Evolutionary conservation across 2,888 invertebrate genomes (phyloP).

Genomic region (Lithophane ornitopus): DNA sequence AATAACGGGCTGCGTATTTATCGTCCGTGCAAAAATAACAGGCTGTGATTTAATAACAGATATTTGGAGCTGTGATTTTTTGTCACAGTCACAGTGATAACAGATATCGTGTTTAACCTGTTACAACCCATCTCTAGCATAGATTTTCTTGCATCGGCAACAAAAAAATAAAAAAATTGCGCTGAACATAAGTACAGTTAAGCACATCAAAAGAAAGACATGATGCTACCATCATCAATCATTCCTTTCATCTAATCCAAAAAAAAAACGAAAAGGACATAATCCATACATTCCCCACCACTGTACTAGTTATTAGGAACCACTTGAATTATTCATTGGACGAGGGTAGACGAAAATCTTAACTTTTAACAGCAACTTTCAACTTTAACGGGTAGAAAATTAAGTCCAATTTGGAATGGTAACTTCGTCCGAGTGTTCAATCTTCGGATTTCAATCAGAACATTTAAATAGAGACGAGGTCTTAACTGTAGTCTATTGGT

Average conservation of each 20-base stretch:
- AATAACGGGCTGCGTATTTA: too few species aligned
- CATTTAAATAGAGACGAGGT: conserved; percentile 77
- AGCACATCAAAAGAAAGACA: conserved; percentile 33
- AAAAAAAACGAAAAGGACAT: conserved; percentile 60
- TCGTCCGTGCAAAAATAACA: too few species aligned
- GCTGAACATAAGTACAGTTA: conserved; percentile 16
- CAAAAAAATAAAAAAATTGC: background rate
- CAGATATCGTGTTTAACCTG: too few species aligned
- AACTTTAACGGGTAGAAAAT: conserved; percentile 75
- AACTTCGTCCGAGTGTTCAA: conserved; percentile 62
- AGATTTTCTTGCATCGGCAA: too few species aligned
- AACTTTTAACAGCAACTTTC: conserved; percentile 73
- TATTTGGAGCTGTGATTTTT: too few species aligned
- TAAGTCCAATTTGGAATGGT: conserved; percentile 69
- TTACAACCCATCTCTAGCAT: too few species aligned
- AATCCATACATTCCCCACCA: conserved; percentile 61
- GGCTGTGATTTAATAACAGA: too few species aligned
- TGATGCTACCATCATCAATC: conserved; percentile 54
- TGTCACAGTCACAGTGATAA: too few species aligned
- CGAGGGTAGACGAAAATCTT: conserved; percentile 85
- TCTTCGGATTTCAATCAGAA: conserved; percentile 78
- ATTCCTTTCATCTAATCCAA: conserved; percentile 61
- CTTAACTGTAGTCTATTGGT: conserved; percentile 75
- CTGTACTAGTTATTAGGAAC: conserved; percentile 85
- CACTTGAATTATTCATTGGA: conserved; percentile 88